Evolutionary conservation across 1,140 invertebrate genomes (phyloP).

Genomic region (Lepidurus apus): DNA sequence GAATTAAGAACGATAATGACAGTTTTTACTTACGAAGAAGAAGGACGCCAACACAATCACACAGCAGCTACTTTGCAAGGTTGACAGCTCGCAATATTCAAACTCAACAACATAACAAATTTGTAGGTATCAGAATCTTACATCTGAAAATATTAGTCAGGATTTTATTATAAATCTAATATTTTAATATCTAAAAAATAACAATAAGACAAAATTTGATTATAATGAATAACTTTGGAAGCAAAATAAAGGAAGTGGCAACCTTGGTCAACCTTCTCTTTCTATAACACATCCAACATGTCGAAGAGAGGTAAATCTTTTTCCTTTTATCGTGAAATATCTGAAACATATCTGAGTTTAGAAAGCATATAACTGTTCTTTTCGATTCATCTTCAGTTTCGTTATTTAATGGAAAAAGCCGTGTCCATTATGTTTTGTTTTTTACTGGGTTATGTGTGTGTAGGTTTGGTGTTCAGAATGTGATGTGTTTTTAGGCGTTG

Average conservation of each 20-base stretch:
- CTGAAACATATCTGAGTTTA: not conserved
- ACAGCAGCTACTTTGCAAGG: not conserved
- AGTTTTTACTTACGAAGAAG: not conserved
- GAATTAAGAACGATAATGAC: not conserved
- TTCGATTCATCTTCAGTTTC: not conserved
- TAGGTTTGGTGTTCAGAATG: not conserved
- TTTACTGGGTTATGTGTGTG: not conserved
- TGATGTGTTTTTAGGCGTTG: not conserved
- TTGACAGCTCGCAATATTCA: not conserved
- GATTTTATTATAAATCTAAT: not conserved
- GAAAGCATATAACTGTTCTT: not conserved
- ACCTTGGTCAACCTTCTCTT: not conserved
- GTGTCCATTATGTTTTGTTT: not conserved
- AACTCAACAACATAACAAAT: not conserved
- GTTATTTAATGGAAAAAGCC: not conserved
- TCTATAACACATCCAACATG: slow-evolving; percentile 19
- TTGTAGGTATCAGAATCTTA: not conserved
- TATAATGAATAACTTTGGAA: not conserved
- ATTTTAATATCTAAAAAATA: not conserved
- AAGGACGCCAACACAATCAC: not conserved
- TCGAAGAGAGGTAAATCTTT: slow-evolving; percentile 12
- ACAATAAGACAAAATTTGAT: not conserved
- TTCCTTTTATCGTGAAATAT: slow-evolving; percentile 10
- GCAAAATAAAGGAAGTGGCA: not conserved
- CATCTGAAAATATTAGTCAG: not conserved